Evolutionary conservation across 2,113 vertebrate species (phyloP).

Genomic region (Paracanthobrama guichenoti): DNA sequence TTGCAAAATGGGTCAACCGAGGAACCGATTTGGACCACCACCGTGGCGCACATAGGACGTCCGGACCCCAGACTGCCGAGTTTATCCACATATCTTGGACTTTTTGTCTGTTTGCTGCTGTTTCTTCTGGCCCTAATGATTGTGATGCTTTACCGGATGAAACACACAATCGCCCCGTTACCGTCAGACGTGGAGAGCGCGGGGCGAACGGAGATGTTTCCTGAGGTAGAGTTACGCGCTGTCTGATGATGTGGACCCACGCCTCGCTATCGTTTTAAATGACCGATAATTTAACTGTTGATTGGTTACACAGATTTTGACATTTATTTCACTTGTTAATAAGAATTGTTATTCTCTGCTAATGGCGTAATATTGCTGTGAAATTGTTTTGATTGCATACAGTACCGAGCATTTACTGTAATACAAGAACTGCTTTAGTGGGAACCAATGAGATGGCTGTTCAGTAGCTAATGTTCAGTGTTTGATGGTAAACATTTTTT

Average conservation of each 20-base stretch:
- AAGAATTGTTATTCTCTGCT: no score
- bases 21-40: constrained; percentile 50
- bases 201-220: constrained; percentile 54
- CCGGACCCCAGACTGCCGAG: constrained; percentile 53
- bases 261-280: not conserved
- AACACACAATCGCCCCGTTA: constrained; percentile 60
- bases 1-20: constrained; percentile 40
- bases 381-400: not conserved
- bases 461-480: not conserved
- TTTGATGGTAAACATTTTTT: not conserved
- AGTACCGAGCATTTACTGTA: not conserved
- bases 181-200: constrained; percentile 56
- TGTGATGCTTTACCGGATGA: constrained; percentile 64
- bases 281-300: not conserved
- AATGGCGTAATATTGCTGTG: not conserved
- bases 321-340: not conserved
- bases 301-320: not conserved
- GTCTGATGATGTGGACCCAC: constrained; percentile 25
- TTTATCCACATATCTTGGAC: constrained; percentile 60
- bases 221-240: constrained; percentile 53
- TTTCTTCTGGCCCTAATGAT: constrained; percentile 59
- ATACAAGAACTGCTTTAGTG: not conserved
- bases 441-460: not conserved
- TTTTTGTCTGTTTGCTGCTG: constrained; percentile 61
- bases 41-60: constrained; percentile 45